Percentiles rank a stretch among this genome's conserved stretches.
phyloP scores from a whole-genome alignment of 2,888 invertebrate genomes.

The Agriopis leucophaearia region DNA sequence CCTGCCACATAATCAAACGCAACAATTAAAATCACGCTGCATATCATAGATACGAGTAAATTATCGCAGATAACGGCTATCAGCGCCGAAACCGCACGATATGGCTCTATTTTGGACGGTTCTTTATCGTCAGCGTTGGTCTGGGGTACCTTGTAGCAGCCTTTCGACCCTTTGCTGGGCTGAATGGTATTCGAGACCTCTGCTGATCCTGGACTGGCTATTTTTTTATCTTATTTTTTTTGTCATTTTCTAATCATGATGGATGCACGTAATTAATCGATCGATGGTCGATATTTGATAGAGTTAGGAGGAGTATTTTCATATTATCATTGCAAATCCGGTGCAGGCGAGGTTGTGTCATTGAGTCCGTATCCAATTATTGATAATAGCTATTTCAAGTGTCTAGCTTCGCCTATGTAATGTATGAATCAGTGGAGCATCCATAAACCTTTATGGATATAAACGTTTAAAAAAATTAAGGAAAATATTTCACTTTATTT shows the following conservation, averaged over 20 bases:
- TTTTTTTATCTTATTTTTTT: slow-evolving; percentile 81
- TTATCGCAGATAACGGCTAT: slow-evolving; percentile 71
- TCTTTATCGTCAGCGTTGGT: slow-evolving; percentile 82
- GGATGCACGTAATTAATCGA: slow-evolving; percentile 77
- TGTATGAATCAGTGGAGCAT: not conserved
- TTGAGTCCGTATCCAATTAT: slow-evolving; percentile 1
- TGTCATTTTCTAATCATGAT: slow-evolving; percentile 76
- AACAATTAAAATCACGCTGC: slow-evolving; percentile 53
- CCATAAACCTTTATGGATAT: not conserved
- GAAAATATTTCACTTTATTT: too few species aligned
- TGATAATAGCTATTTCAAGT: slow-evolving; percentile 21
- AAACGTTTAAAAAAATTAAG: not conserved
- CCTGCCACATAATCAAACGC: slow-evolving; percentile 33
- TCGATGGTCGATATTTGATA: slow-evolving; percentile 47
- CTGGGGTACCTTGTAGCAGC: slow-evolving; percentile 79
- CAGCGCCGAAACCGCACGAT: slow-evolving; percentile 51
- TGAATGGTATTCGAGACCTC: slow-evolving; percentile 86
- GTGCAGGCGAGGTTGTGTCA: slow-evolving; percentile 3
- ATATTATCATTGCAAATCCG: slow-evolving; percentile 18
- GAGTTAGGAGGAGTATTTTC: slow-evolving; percentile 8
- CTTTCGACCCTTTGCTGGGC: slow-evolving; percentile 67
- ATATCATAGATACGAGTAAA: slow-evolving; percentile 54
- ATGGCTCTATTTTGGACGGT: slow-evolving; percentile 68
- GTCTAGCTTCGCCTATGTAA: slow-evolving; percentile 1
- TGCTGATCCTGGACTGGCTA: slow-evolving; percentile 79